These are phyloP conservation scores for Tragelaphus strepsiceros DNA, from an alignment of 2,113 vertebrate genomes.

Conservation along the genomic window DNA sequence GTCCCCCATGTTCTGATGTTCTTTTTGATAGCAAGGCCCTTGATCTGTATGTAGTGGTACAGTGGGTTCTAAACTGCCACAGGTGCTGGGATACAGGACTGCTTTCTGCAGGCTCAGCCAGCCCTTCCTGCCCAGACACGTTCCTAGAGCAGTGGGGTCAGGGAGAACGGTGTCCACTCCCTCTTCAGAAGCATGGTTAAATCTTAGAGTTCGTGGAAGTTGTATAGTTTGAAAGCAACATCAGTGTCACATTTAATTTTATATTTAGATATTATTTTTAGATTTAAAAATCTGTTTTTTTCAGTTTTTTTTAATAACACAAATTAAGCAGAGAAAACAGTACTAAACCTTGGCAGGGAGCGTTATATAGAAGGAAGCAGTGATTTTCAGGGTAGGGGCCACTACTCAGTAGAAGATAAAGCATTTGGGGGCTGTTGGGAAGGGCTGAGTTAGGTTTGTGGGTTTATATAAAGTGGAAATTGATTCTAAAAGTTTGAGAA, in stretches of 20 bases:
- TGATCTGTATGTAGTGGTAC: not conserved
- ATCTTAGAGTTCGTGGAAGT: not conserved
- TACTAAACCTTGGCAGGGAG: not conserved
- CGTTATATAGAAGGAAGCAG: not conserved
- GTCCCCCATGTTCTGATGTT: not conserved
- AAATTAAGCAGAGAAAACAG: not conserved
- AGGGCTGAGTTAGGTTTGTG: not conserved
- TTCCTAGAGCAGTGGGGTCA: not conserved
- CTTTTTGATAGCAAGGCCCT: not conserved
- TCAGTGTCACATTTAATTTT: not conserved
- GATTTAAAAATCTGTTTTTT: not conserved
- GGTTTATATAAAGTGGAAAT: not conserved
- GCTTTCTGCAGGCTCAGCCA: not conserved
- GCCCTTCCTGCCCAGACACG: fast-evolving
- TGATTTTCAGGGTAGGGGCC: not conserved
- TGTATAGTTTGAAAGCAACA: not conserved
- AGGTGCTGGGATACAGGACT: not conserved
- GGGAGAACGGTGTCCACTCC: not conserved
- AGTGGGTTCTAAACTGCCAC: not conserved
- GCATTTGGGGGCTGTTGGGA: not conserved
- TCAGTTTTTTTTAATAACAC: not conserved
- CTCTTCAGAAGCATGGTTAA: not conserved
- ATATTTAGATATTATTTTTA: not conserved
- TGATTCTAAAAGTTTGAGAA: not conserved
- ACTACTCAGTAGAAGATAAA: not conserved